Percentiles rank a stretch among this genome's conserved stretches.
phyloP scores from a whole-genome alignment of 2,797 vertebrate species.

The Ciconia nigra region DNA sequence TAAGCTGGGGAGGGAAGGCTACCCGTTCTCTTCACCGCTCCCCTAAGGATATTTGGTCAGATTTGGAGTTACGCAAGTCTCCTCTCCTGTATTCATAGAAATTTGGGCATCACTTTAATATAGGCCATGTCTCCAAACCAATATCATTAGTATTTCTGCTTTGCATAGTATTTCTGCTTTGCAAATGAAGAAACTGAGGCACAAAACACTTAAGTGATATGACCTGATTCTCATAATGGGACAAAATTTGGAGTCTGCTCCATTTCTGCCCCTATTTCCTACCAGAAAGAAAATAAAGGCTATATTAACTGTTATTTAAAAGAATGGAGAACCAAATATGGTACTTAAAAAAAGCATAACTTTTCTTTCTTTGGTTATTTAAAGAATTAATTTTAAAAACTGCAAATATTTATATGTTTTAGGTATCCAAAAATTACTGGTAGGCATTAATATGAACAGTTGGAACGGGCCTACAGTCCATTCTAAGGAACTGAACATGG shows the following conservation, averaged over 20 bases:
- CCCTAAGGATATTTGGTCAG: background rate
- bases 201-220: background rate
- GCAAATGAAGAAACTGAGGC: background rate
- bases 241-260: background rate
- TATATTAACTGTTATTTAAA: background rate
- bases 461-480: background rate
- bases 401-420: background rate
- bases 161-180: background rate
- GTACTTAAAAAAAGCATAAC: background rate
- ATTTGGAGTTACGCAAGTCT: background rate
- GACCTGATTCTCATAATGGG: background rate
- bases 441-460: background rate
- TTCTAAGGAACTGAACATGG: background rate
- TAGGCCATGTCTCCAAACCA: fast-evolving
- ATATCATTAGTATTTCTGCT: background rate
- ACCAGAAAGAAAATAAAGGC: background rate
- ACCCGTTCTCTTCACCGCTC: fast-evolving
- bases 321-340: background rate
- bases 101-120: background rate
- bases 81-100: background rate
- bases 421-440: background rate
- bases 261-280: background rate
- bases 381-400: background rate
- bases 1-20: background rate
- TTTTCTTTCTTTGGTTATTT: background rate